A percentile compares a stretch with the other conserved stretches of the same genome.
These are phyloP conservation scores for Ceraclea dissimilis DNA, from an alignment of 2,888 invertebrate genomes.

Conservation along the genomic window DNA sequence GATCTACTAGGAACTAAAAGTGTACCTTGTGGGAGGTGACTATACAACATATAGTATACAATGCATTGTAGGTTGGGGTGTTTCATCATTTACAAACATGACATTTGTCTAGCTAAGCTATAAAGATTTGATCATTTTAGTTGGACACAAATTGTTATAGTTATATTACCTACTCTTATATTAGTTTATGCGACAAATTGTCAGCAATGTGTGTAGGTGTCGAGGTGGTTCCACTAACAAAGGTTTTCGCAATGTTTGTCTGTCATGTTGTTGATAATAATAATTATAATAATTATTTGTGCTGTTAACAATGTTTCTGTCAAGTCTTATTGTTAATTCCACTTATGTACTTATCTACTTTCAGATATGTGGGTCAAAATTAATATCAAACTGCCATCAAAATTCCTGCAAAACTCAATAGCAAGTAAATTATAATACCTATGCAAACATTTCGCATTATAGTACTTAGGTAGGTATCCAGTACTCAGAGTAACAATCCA, in stretches of 20 bases:
- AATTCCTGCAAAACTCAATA: no score
- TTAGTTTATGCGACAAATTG: constrained; percentile 11
- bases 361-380: no score
- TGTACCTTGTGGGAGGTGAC: constrained; percentile 9
- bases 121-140: constrained; percentile 16
- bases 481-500: no score
- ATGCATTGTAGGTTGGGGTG: constrained; percentile 1
- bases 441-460: no score
- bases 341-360: no score
- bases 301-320: no score
- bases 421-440: no score
- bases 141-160: background rate
- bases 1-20: no score
- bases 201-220: constrained; percentile 12
- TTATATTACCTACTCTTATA: background rate
- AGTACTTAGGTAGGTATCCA: no score
- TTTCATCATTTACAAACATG: constrained; percentile 14
- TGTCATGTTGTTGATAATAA: background rate
- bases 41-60: background rate
- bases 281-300: no score
- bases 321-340: no score
- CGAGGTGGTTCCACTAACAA: background rate
- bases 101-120: constrained; percentile 20
- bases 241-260: background rate
- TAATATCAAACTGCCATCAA: no score